A percentile compares a stretch with the other conserved stretches of the same genome.
Evolutionary conservation across 1,140 invertebrate genomes (phyloP).

Genomic region (Sycophila sp.): DNA sequence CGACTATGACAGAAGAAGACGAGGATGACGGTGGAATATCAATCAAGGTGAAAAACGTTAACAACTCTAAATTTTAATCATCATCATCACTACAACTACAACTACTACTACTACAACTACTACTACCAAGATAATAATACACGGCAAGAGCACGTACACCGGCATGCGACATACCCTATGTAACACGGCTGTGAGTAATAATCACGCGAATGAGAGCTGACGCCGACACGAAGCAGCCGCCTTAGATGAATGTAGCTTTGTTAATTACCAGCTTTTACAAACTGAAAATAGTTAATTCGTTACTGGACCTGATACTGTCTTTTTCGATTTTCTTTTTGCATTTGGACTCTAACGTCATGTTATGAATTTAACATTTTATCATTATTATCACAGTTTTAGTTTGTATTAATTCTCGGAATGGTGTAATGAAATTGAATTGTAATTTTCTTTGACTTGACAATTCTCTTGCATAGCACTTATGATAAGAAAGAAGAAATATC

Average conservation of each 20-base stretch:
- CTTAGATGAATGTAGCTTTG: constrained; percentile 32
- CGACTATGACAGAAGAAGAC: constrained; percentile 67
- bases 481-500: background rate
- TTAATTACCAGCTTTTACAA: constrained; percentile 18
- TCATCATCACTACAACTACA: constrained; percentile 37
- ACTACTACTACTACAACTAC: constrained; percentile 46
- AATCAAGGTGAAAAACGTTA: constrained; percentile 69
- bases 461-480: background rate
- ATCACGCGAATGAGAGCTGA: constrained; percentile 38
- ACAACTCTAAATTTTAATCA: constrained; percentile 63
- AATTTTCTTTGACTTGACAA: background rate
- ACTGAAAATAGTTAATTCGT: constrained; percentile 4
- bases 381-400: background rate
- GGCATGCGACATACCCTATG: constrained; percentile 59
- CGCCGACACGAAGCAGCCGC: constrained; percentile 15
- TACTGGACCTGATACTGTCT: background rate
- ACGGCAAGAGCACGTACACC: constrained; percentile 60
- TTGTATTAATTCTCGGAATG: background rate
- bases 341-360: background rate
- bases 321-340: background rate
- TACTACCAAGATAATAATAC: constrained; percentile 52
- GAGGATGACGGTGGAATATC: constrained; percentile 70
- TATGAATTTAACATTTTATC: background rate
- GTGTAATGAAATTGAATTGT: background rate
- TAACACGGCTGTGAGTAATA: constrained; percentile 59